Percentiles rank a stretch among this genome's conserved stretches.
These are phyloP conservation scores for Leptopilina syphax DNA, from an alignment of 2,888 invertebrate genomes.

Conservation along the genomic window DNA sequence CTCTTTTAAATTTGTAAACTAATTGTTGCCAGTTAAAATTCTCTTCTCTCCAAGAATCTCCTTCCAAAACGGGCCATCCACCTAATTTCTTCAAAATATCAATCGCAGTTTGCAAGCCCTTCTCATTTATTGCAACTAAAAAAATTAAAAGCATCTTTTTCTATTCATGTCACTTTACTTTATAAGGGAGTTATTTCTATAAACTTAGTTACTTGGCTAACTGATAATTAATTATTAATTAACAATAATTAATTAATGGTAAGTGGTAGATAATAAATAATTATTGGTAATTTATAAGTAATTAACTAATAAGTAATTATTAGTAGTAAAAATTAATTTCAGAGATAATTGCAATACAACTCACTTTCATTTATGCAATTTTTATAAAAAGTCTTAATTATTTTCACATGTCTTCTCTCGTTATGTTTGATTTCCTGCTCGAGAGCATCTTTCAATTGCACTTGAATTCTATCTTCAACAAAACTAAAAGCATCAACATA, in stretches of 20 bases:
- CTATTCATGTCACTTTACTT: background rate
- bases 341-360: background rate
- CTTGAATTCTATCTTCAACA: conserved; percentile 48
- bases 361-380: conserved; percentile 56
- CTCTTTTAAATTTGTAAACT: conserved; percentile 86
- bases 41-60: conserved; percentile 83
- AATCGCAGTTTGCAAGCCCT: conserved; percentile 84
- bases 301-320: background rate
- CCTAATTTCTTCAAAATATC: conserved; percentile 85
- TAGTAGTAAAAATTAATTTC: background rate
- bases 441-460: conserved; percentile 47
- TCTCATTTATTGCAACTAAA: conserved; percentile 86
- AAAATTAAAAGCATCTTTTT: background rate
- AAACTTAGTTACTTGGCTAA: too few species aligned
- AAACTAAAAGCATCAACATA: conserved; percentile 45
- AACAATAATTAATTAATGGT: too few species aligned
- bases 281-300: background rate
- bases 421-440: conserved; percentile 45
- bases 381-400: conserved; percentile 52
- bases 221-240: too few species aligned
- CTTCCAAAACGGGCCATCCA: conserved; percentile 92
- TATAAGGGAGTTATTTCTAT: too few species aligned
- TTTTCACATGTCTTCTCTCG: conserved; percentile 48
- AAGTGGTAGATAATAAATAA: too few species aligned
- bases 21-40: conserved; percentile 88